Conservation (phyloP, 1,140 invertebrate genomes). For the Diachasma alloeum region DNA sequence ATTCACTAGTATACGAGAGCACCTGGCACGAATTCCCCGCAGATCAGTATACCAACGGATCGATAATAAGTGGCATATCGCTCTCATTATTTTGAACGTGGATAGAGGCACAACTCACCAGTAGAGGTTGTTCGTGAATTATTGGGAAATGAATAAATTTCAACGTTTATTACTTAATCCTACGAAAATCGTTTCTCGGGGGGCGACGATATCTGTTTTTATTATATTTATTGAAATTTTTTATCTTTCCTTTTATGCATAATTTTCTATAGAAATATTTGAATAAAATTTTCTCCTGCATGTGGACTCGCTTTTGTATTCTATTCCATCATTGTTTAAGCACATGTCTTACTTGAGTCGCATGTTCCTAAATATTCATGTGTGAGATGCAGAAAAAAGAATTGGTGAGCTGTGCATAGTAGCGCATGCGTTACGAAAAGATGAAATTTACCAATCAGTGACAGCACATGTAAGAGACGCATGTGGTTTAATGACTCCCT, state of each 20-base stretch:
- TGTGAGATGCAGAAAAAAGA: neutral
- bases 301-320: too few relatives aligned
- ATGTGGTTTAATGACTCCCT: neutral
- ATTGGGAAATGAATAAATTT: too few relatives aligned
- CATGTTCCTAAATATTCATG: neutral
- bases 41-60: neutral
- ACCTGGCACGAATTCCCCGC: neutral
- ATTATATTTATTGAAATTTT: too few relatives aligned
- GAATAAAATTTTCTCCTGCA: too few relatives aligned
- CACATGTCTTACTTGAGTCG: neutral
- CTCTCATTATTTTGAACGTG: neutral
- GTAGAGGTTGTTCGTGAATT: too few relatives aligned
- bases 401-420: neutral
- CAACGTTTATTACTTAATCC: neutral
- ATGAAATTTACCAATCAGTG: neutral
- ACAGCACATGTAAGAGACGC: constrained; percentile 3
- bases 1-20: too few relatives aligned
- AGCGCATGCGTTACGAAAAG: neutral
- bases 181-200: too few relatives aligned
- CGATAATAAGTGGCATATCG: neutral
- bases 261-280: too few relatives aligned
- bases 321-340: too few relatives aligned
- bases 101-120: too few relatives aligned
- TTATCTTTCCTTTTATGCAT: too few relatives aligned
- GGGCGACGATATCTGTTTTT: too few relatives aligned